Evolutionary conservation across 2,888 invertebrate genomes (phyloP).

Genomic region (Dendrolimus houi): DNA sequence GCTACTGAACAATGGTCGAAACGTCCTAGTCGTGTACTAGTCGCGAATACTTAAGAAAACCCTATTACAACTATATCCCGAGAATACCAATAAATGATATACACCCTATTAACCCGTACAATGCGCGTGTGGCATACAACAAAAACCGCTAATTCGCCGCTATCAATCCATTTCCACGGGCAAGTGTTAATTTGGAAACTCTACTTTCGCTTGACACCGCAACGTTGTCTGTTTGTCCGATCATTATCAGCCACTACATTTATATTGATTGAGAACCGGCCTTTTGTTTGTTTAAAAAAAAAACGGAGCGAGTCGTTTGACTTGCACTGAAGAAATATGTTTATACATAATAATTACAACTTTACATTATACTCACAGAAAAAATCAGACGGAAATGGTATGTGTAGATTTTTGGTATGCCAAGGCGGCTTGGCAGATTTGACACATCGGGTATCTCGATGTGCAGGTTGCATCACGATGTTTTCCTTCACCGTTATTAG

Average conservation of each 20-base stretch:
- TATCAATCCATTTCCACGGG: constrained; percentile 41
- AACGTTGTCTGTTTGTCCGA: constrained; percentile 24
- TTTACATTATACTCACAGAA: no score
- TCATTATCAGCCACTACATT: constrained; percentile 26
- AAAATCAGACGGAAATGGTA: no score
- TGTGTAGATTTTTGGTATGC: no score
- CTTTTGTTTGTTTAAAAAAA: constrained; percentile 1
- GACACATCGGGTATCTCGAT: no score
- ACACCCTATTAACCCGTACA: constrained; percentile 9
- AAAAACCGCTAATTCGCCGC: constrained; percentile 62
- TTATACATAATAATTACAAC: no score
- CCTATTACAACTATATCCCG: no score
- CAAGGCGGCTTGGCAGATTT: no score
- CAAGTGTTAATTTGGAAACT: constrained; percentile 54
- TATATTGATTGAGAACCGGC: neutral
- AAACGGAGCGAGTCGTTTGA: neutral
- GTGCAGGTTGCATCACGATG: no score
- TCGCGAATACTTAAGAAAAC: no score
- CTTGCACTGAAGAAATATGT: neutral
- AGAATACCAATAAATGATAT: neutral
- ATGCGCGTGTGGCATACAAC: constrained; percentile 29
- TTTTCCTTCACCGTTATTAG: no score
- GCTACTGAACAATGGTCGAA: no score
- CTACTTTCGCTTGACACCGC: constrained; percentile 34
- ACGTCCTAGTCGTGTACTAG: no score